phyloP scores from a whole-genome alignment of 2,797 vertebrate species.

The Protonibea diacanthus region DNA sequence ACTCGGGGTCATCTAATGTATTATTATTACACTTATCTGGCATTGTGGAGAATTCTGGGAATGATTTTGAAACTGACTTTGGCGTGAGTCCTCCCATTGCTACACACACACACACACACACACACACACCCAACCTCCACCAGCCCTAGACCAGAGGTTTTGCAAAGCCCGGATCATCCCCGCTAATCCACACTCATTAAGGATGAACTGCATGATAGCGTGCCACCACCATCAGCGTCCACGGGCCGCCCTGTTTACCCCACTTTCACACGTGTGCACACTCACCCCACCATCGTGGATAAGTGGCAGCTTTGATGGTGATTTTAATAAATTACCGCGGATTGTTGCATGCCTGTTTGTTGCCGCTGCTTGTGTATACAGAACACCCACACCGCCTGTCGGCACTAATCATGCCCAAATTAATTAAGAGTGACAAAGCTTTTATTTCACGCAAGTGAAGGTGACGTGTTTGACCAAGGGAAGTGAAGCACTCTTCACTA shows the following conservation, averaged over 20 bases:
- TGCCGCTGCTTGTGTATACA: conserved; percentile 59
- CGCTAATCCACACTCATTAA: conserved; percentile 91
- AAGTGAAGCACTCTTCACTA: conserved; percentile 21
- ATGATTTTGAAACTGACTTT: conserved; percentile 69
- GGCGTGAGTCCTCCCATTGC: conserved; percentile 51
- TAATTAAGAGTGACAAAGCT: conserved; percentile 73
- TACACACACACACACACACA: conserved; percentile 4
- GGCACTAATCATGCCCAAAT: conserved; percentile 51
- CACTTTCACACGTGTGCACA: conserved; percentile 40
- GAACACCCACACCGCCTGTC: conserved; percentile 63
- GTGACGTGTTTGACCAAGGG: conserved; percentile 44
- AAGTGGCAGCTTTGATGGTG: conserved; percentile 78
- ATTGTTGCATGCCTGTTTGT: conserved; percentile 57
- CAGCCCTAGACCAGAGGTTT: conserved; percentile 77
- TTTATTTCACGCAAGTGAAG: conserved; percentile 48
- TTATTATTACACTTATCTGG: conserved; percentile 66
- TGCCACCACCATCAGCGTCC: conserved; percentile 68
- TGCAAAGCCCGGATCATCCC: conserved; percentile 92
- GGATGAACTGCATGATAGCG: conserved; percentile 89
- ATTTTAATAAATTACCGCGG: conserved; percentile 81
- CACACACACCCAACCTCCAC: conserved; percentile 39
- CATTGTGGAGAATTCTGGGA: conserved; percentile 64
- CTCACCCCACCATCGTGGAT: conserved; percentile 40
- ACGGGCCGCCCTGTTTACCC: conserved; percentile 48
- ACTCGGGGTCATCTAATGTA: conserved; percentile 47